Evolutionary conservation across 2,888 invertebrate species (phyloP).

Genomic region (Bhutanitis thaidina): DNA sequence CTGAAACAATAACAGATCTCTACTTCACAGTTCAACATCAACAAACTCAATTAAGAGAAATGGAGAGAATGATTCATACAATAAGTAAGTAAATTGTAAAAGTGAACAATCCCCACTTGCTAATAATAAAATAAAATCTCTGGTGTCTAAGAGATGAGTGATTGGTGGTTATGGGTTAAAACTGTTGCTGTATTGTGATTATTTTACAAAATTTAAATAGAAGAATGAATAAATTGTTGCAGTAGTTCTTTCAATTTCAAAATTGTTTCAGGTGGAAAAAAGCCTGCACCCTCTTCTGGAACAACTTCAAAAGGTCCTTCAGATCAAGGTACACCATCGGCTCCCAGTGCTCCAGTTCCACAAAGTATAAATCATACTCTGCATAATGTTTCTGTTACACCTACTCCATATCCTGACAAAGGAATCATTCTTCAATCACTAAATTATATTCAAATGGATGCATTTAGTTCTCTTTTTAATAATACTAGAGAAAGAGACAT

Average conservation of each 20-base stretch:
- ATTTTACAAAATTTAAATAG: not conserved
- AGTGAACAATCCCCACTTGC: too few relatives aligned
- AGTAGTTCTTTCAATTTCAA: not conserved
- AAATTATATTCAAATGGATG: slow-evolving; percentile 75
- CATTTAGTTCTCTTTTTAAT: slow-evolving; percentile 62
- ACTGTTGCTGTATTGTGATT: too few relatives aligned
- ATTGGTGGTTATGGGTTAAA: too few relatives aligned
- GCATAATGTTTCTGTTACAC: slow-evolving; percentile 27
- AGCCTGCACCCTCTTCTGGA: slow-evolving; percentile 34
- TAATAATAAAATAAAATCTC: too few relatives aligned
- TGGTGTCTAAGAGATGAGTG: too few relatives aligned
- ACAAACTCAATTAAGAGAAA: slow-evolving; percentile 88
- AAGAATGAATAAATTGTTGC: not conserved
- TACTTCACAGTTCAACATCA: slow-evolving; percentile 87
- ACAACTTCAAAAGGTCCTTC: slow-evolving; percentile 27
- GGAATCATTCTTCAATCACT: slow-evolving; percentile 68
- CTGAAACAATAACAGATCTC: slow-evolving; percentile 84
- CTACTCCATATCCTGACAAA: slow-evolving; percentile 66
- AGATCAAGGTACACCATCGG: slow-evolving; percentile 26
- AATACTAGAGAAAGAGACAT: slow-evolving; percentile 30
- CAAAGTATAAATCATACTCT: slow-evolving; percentile 27
- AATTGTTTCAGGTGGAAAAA: slow-evolving; percentile 44
- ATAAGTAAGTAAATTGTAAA: slow-evolving; percentile 39
- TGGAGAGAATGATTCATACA: slow-evolving; percentile 78
- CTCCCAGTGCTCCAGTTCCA: slow-evolving; percentile 27